Conservation (phyloP, 2,113 vertebrate species). For the Coturnix japonica region DNA sequence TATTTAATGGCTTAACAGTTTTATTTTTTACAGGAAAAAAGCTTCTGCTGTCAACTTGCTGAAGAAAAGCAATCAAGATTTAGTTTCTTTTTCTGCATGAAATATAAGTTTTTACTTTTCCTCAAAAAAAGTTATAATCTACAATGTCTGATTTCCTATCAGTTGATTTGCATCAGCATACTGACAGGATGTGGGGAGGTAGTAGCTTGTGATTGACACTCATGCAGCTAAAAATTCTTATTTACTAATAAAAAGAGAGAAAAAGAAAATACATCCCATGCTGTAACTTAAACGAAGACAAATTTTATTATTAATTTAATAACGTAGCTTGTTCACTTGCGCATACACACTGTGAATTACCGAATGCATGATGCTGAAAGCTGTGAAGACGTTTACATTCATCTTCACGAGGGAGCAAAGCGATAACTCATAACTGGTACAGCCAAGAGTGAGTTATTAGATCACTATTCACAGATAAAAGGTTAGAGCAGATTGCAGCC, state of each 20-base stretch:
- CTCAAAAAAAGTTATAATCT: not conserved
- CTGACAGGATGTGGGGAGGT: not conserved
- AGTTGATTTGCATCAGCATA: constrained; percentile 6
- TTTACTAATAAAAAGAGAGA: constrained; percentile 33
- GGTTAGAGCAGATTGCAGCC: constrained; percentile 55
- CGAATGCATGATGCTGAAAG: not conserved
- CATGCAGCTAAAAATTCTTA: not conserved
- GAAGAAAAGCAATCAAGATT: not conserved
- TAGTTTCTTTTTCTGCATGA: not conserved
- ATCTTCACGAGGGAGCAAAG: constrained; percentile 37
- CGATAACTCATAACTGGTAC: constrained; percentile 16
- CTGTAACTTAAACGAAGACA: constrained; percentile 22
- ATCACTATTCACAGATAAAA: constrained; percentile 64
- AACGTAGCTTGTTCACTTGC: constrained; percentile 39
- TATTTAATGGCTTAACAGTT: not conserved
- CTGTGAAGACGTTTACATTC: constrained; percentile 51
- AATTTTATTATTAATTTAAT: constrained; percentile 62
- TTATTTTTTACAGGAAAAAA: constrained; percentile 8
- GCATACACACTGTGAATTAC: constrained; percentile 1
- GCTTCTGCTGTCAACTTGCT: not conserved
- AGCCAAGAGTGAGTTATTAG: constrained; percentile 61
- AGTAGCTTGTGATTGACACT: not conserved
- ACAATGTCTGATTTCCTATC: not conserved
- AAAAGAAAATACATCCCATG: constrained; percentile 34
- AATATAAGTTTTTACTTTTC: not conserved